phyloP scores from a whole-genome alignment of 2,113 vertebrate genomes.

The Trochalopteron elliotii region DNA sequence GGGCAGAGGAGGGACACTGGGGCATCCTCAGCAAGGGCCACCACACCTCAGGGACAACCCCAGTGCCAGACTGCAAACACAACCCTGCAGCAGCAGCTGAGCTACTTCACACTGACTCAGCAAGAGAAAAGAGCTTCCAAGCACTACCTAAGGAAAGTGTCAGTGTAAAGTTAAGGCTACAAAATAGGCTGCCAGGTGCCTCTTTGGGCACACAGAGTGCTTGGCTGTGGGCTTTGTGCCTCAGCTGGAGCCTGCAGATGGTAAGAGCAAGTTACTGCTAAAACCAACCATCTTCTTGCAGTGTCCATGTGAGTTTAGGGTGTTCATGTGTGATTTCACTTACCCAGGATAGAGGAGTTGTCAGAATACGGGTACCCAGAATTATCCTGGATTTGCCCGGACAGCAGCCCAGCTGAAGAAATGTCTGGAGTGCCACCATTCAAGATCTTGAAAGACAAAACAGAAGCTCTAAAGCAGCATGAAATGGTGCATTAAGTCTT shows the following conservation, averaged over 20 bases:
- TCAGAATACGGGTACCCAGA: conserved; percentile 93
- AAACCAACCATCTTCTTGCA: neutral
- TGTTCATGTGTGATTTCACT: conserved; percentile 19
- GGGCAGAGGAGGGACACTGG: neutral
- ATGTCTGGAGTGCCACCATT: conserved; percentile 93
- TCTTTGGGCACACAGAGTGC: neutral
- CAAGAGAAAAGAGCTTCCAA: neutral
- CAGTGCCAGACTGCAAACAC: neutral
- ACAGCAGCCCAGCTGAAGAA: conserved; percentile 83
- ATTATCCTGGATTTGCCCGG: conserved; percentile 89
- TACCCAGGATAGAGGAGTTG: conserved; percentile 94
- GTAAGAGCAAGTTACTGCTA: neutral
- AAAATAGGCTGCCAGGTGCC: neutral
- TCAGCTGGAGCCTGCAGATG: neutral
- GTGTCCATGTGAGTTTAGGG: fast-evolving
- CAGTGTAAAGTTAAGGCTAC: neutral
- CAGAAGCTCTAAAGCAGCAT: neutral
- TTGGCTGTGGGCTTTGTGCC: neutral
- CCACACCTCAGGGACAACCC: neutral
- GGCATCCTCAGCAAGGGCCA: neutral
- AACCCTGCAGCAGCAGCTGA: neutral
- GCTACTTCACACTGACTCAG: neutral
- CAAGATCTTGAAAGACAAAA: conserved; percentile 81
- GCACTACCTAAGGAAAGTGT: fast-evolving
- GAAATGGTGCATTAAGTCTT: neutral